Evolutionary conservation across 2,113 vertebrate genomes (phyloP).

Genomic region (Oceanodroma tethys): DNA sequence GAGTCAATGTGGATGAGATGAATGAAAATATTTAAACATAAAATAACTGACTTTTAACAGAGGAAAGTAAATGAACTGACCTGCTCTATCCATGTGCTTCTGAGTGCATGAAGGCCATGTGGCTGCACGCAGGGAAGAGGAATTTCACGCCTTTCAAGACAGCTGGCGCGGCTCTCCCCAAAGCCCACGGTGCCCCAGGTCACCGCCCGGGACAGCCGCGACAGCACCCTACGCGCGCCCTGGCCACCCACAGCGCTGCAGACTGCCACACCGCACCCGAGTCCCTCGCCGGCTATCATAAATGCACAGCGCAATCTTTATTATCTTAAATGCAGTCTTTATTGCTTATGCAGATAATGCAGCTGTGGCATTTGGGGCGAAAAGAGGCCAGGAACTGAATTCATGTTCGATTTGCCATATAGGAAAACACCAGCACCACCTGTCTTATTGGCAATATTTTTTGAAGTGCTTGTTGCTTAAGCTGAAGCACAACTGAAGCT

Average conservation of each 20-base stretch:
- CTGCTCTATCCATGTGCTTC: not conserved
- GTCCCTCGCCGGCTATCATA: not conserved
- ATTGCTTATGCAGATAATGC: not conserved
- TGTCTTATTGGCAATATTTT: not conserved
- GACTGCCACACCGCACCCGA: accelerated
- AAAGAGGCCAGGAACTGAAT: not conserved
- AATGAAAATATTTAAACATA: not conserved
- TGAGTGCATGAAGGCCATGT: not conserved
- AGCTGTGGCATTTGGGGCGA: not conserved
- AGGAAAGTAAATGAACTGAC: not conserved
- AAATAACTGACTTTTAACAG: not conserved
- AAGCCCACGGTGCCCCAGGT: not conserved
- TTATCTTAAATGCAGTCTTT: not conserved
- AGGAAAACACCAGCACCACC: not conserved
- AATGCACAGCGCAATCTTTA: not conserved
- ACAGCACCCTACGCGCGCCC: not conserved
- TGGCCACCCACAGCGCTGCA: not conserved
- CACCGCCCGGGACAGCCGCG: accelerated
- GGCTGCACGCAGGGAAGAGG: not conserved
- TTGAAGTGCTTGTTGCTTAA: not conserved
- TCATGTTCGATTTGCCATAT: not conserved
- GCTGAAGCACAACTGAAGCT: not conserved
- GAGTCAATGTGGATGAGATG: not conserved
- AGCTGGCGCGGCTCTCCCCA: not conserved
- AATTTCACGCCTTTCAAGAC: not conserved